phyloP scores from a whole-genome alignment of 2,797 vertebrate genomes.

The Cossypha polioptera region DNA sequence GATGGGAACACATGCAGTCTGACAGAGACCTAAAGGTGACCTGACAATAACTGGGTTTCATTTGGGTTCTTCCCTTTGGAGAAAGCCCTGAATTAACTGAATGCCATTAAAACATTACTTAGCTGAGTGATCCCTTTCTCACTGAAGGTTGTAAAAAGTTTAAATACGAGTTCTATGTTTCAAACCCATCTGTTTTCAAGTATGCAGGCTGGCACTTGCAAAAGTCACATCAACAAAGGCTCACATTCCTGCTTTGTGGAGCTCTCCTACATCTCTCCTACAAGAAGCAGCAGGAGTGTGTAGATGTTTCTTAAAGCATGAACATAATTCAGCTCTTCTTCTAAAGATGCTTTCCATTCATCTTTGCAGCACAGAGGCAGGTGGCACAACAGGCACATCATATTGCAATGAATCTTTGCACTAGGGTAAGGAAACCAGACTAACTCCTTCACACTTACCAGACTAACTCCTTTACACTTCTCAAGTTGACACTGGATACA shows the following conservation, averaged over 20 bases:
- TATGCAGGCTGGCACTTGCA: no score
- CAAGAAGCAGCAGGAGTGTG: neutral
- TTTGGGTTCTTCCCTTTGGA: neutral
- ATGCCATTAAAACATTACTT: neutral
- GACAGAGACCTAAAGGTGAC: neutral
- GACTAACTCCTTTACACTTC: neutral
- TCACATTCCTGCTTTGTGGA: neutral
- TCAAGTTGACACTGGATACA: neutral
- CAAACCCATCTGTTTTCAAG: neutral
- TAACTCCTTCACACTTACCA: neutral
- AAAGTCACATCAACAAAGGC: neutral
- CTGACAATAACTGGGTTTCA: neutral
- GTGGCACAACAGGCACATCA: neutral
- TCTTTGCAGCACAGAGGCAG: neutral
- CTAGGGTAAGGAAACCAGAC: neutral
- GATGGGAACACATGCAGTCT: neutral
- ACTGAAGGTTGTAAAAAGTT: neutral
- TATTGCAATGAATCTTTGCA: neutral
- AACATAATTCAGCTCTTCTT: neutral
- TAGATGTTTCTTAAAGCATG: neutral
- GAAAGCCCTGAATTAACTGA: neutral
- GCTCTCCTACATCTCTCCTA: neutral
- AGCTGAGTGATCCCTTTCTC: neutral
- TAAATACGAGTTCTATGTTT: neutral
- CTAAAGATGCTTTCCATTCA: neutral